These are phyloP conservation scores for Gnathonemus echidnorhynchus DNA, from an alignment of 2,113 vertebrate genomes.

Conservation along the genomic window DNA sequence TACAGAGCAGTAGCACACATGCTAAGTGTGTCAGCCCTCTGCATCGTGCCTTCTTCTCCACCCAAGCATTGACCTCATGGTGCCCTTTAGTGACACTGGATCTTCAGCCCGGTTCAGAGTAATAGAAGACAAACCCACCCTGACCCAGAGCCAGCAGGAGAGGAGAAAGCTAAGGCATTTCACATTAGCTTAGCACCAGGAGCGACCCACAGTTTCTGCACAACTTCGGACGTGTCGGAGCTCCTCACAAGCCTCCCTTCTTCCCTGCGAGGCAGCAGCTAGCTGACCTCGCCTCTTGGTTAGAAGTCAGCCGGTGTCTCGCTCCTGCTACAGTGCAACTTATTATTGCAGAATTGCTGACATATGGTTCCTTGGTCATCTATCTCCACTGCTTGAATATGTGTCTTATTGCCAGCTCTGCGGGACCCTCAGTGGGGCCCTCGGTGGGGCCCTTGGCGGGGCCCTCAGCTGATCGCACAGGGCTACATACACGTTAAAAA, in stretches of 20 bases:
- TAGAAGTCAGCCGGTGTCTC: background rate
- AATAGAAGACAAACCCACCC: background rate
- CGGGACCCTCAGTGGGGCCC: background rate
- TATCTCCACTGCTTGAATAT: background rate
- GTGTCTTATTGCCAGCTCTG: slow-evolving; percentile 10
- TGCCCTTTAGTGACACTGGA: background rate
- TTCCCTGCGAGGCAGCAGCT: background rate
- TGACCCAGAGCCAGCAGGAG: background rate
- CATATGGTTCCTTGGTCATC: background rate
- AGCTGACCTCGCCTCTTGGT: background rate
- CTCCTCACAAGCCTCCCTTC: background rate
- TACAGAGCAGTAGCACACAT: background rate
- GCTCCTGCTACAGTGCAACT: slow-evolving; percentile 13
- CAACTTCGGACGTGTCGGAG: background rate
- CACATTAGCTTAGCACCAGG: background rate
- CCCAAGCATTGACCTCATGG: background rate
- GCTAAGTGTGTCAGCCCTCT: background rate
- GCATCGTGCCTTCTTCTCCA: background rate
- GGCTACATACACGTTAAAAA: slow-evolving; percentile 32
- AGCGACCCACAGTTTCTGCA: background rate
- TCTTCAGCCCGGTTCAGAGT: background rate
- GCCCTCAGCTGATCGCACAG: slow-evolving; percentile 28
- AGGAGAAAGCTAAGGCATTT: background rate
- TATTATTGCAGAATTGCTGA: slow-evolving; percentile 5
- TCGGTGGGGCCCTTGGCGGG: background rate